Percentiles rank a stretch among this genome's conserved stretches.
Evolutionary conservation across 1,140 invertebrate species (phyloP).

Genomic region (Phthorimaea operculella): DNA sequence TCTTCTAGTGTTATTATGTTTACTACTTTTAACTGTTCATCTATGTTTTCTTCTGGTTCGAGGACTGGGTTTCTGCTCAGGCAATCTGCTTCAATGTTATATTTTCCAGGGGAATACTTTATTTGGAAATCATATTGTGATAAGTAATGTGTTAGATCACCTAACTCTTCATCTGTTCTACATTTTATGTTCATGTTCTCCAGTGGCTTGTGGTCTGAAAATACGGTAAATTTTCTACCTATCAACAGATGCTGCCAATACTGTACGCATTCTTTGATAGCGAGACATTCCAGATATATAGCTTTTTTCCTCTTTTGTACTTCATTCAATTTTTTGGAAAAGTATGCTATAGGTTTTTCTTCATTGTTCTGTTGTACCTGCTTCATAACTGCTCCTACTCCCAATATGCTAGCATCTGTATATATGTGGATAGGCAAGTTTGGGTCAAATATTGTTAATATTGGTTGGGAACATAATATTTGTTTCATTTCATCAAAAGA

Average conservation of each 20-base stretch:
- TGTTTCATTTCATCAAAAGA: slow-evolving; percentile 41
- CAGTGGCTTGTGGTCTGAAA: slow-evolving; percentile 50
- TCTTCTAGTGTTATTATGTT: slow-evolving; percentile 27
- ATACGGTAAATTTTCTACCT: slow-evolving; percentile 40
- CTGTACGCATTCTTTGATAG: slow-evolving; percentile 39
- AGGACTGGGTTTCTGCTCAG: slow-evolving; percentile 45
- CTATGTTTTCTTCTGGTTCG: slow-evolving; percentile 27
- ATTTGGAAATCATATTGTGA: slow-evolving; percentile 41
- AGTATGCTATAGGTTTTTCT: slow-evolving; percentile 16
- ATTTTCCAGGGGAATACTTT: slow-evolving; percentile 41
- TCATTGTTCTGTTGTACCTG: slow-evolving; percentile 11
- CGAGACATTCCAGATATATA: slow-evolving; percentile 25
- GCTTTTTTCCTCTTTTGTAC: slow-evolving; percentile 24
- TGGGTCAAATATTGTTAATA: slow-evolving; percentile 36
- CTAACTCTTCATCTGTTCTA: slow-evolving; percentile 27
- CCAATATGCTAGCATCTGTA: slow-evolving; percentile 36
- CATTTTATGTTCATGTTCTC: slow-evolving; percentile 48
- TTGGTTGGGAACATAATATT: slow-evolving; percentile 34
- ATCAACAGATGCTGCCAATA: slow-evolving; percentile 47
- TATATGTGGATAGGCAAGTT: slow-evolving; percentile 37
- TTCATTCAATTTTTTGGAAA: slow-evolving; percentile 20
- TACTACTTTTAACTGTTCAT: slow-evolving; percentile 8
- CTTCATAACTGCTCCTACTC: slow-evolving; percentile 42
- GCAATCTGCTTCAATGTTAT: slow-evolving; percentile 42
- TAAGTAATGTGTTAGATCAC: slow-evolving; percentile 39